Percentiles rank a stretch among this genome's conserved stretches.
Conservation (phyloP, 1,140 invertebrate genomes). For the Zaprionus ornatus region DNA sequence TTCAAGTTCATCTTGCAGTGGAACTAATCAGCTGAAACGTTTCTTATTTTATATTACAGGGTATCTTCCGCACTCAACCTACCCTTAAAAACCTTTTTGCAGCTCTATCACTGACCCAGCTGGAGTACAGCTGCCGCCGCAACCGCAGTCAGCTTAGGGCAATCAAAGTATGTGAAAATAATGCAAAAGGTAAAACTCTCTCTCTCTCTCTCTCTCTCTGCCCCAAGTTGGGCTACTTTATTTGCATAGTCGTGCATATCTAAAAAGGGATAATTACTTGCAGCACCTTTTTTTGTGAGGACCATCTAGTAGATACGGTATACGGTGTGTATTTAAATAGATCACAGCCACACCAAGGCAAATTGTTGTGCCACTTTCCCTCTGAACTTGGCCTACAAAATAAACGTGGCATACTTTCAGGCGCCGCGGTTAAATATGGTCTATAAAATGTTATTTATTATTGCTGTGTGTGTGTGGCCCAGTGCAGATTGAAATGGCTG, state of each 20-base stretch:
- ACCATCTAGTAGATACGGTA: conserved; percentile 43
- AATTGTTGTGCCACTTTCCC: conserved; percentile 5
- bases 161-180: conserved; percentile 73
- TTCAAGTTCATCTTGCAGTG: neutral
- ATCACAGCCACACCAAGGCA: neutral
- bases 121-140: neutral
- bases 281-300: conserved; percentile 24
- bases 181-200: conserved; percentile 44
- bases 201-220: neutral
- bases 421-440: neutral
- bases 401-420: conserved; percentile 55
- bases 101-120: conserved; percentile 5
- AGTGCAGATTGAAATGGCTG: neutral
- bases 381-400: neutral
- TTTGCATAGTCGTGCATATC: conserved; percentile 38
- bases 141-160: conserved; percentile 15
- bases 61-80: neutral
- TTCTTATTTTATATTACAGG: neutral
- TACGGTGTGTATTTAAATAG: neutral
- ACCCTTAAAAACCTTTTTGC: neutral
- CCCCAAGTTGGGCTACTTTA: conserved; percentile 5
- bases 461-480: too few species aligned
- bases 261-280: conserved; percentile 66
- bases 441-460: neutral
- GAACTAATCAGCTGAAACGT: neutral